Evolutionary conservation across 2,888 invertebrate genomes (phyloP).

Genomic region (Catocala fraxini): DNA sequence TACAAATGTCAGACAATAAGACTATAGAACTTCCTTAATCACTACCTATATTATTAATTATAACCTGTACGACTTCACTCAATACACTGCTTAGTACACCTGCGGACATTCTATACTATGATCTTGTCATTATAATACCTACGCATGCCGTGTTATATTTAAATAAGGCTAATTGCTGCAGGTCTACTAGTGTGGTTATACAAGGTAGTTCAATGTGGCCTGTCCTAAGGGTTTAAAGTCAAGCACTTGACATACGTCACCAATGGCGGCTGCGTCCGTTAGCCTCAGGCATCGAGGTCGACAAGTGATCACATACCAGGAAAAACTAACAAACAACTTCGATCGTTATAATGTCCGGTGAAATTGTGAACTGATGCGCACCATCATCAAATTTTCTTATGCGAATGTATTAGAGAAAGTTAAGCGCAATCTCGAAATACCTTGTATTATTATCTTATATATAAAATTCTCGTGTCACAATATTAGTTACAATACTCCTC

Average conservation of each 20-base stretch:
- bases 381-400: conserved; percentile 40
- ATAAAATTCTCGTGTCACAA: too few species aligned
- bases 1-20: conserved; percentile 21
- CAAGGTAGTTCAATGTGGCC: conserved; percentile 12
- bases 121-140: too few species aligned
- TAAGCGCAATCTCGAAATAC: conserved; percentile 25
- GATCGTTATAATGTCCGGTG: conserved; percentile 15
- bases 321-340: conserved; percentile 23
- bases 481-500: too few species aligned
- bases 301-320: conserved; percentile 13
- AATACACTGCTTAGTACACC: too few species aligned
- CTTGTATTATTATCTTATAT: not conserved
- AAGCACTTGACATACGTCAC: conserved; percentile 18
- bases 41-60: too few species aligned
- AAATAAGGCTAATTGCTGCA: conserved; percentile 12
- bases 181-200: conserved; percentile 5
- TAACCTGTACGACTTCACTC: too few species aligned
- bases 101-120: too few species aligned
- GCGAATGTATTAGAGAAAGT: conserved; percentile 42
- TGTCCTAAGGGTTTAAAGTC: conserved; percentile 27
- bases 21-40: conserved; percentile 28
- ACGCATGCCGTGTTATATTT: too few species aligned
- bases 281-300: conserved; percentile 25
- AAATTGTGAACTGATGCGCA: conserved; percentile 27
- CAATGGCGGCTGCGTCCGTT: conserved; percentile 39